Conservation (phyloP, 92 coral and sea anemone genomes). For the Ricordea florida region DNA sequence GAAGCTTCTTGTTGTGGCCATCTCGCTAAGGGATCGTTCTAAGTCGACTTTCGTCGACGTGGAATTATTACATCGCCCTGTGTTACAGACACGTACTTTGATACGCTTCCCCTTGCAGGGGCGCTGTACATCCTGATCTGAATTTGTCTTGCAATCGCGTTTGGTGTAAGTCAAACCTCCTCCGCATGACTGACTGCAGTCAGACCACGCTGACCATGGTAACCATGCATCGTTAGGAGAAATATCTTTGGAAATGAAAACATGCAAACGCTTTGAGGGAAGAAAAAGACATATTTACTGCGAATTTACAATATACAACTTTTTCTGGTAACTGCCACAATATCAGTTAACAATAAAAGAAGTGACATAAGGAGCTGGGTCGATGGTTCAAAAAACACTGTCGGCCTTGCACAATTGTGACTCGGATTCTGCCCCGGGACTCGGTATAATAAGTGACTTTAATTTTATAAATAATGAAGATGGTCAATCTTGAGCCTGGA, state of each 20-base stretch:
- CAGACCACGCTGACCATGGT: conserved; percentile 22
- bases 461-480: no score
- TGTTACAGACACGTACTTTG: conserved; percentile 10
- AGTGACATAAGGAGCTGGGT: no score
- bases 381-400: no score
- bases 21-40: conserved; percentile 5
- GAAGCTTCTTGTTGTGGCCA: conserved; percentile 5
- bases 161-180: conserved; percentile 11
- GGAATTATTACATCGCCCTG: background rate
- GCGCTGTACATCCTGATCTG: background rate
- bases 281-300: no score
- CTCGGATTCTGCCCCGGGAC: no score
- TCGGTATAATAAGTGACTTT: no score
- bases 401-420: no score
- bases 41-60: conserved; percentile 1
- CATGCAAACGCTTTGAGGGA: no score
- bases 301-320: no score
- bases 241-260: background rate
- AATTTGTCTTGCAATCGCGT: background rate
- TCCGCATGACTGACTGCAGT: conserved; percentile 12
- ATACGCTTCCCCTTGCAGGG: background rate
- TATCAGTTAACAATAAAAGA: no score
- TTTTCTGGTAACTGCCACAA: no score
- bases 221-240: conserved; percentile 7
- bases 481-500: no score